Evolutionary conservation across 2,888 invertebrate genomes (phyloP).

Genomic region (Nephrotoma flavescens): DNA sequence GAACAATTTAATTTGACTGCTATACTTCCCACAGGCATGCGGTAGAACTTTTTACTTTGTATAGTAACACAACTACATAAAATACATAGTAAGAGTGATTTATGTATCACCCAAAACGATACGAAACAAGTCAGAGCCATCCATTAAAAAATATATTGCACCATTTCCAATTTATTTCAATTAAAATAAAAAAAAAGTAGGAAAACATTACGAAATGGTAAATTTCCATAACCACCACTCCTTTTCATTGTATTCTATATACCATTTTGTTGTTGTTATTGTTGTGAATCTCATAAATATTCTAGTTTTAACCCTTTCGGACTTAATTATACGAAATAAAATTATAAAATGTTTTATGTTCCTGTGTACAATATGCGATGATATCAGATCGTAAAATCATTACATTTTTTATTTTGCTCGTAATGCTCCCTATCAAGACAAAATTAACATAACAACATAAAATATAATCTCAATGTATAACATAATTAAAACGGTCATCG

Average conservation of each 20-base stretch:
- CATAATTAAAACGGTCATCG: neutral
- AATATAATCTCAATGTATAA: neutral
- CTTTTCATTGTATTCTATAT: neutral
- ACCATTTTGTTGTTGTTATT: neutral
- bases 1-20: neutral
- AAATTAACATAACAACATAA: neutral
- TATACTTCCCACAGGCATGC: neutral
- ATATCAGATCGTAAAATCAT: neutral
- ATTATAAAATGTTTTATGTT: neutral
- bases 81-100: neutral
- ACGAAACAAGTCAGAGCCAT: neutral
- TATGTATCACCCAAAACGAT: neutral
- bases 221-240: neutral
- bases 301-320: neutral
- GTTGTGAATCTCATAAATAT: neutral
- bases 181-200: neutral
- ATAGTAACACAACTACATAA: neutral
- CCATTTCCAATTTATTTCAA: neutral
- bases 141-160: neutral
- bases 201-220: neutral
- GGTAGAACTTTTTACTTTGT: neutral
- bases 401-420: neutral
- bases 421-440: neutral
- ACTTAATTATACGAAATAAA: neutral
- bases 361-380: neutral